phyloP scores from a whole-genome alignment of 2,888 invertebrate species.

The Subacronicta megacephala region DNA sequence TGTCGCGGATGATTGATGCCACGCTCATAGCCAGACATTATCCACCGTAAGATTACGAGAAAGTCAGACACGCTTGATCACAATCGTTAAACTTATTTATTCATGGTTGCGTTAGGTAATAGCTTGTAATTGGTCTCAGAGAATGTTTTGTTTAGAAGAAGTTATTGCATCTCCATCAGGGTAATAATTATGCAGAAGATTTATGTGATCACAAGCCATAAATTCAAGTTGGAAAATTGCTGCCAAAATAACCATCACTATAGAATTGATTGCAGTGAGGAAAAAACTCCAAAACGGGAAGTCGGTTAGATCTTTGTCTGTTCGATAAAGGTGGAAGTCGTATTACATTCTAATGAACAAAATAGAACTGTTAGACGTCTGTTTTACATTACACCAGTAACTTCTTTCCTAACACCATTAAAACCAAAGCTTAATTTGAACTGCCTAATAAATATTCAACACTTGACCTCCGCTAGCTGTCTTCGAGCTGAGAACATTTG shows the following conservation, averaged over 20 bases:
- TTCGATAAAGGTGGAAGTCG: background rate
- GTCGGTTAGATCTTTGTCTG: background rate
- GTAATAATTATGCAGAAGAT: conserved; percentile 31
- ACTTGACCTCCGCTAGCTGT: conserved; percentile 31
- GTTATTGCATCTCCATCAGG: conserved; percentile 22
- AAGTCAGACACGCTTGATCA: conserved; percentile 48
- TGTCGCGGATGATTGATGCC: conserved; percentile 58
- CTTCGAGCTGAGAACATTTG: conserved; percentile 32
- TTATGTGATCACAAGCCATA: conserved; percentile 24
- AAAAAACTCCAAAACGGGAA: conserved; percentile 1
- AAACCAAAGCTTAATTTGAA: conserved; percentile 40
- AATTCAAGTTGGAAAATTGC: conserved; percentile 29
- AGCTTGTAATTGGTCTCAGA: conserved; percentile 39
- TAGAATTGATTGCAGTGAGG: conserved; percentile 6
- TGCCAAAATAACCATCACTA: conserved; percentile 21
- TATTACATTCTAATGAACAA: background rate
- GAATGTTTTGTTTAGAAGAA: conserved; percentile 39
- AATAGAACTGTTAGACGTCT: background rate
- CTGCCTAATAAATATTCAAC: conserved; percentile 46
- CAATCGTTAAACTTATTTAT: conserved; percentile 42
- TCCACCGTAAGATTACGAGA: conserved; percentile 48
- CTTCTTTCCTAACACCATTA: conserved; percentile 37
- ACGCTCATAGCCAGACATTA: conserved; percentile 45
- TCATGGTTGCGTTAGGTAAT: conserved; percentile 46
- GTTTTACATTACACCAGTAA: conserved; percentile 41